Evolutionary conservation across 1,140 invertebrate species (phyloP).

Genomic region (Heliconius hermathena): DNA sequence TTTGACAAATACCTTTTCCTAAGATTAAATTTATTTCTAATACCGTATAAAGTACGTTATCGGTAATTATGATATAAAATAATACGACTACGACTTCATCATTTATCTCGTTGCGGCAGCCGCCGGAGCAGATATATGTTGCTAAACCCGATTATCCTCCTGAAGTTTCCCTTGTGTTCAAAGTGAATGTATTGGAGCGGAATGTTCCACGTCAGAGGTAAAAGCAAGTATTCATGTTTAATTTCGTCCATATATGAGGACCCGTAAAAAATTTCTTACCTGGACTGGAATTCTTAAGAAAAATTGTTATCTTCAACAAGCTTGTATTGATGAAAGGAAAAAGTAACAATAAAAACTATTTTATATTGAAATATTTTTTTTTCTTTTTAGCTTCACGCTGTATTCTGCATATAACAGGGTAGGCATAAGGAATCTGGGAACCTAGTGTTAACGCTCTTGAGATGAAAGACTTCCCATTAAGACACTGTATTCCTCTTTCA

Average conservation of each 20-base stretch:
- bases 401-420: too few species aligned
- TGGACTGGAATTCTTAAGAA: conserved; percentile 66
- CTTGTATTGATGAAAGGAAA: conserved; percentile 4
- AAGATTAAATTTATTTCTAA: background rate
- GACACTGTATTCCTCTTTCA: too few species aligned
- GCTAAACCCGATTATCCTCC: conserved; percentile 66
- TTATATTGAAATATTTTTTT: background rate
- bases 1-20: background rate
- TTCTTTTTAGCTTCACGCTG: too few species aligned
- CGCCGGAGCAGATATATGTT: conserved; percentile 56
- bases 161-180: conserved; percentile 72
- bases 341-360: background rate
- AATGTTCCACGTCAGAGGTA: conserved; percentile 78
- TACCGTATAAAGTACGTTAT: background rate
- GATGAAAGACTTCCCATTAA: too few species aligned
- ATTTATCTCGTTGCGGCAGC: conserved; percentile 58
- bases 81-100: conserved; percentile 29
- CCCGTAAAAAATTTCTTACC: conserved; percentile 68
- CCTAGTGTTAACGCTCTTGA: too few species aligned
- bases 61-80: conserved; percentile 19
- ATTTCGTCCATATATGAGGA: conserved; percentile 68
- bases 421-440: too few species aligned
- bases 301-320: conserved; percentile 43
- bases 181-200: conserved; percentile 76
- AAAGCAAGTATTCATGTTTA: conserved; percentile 80